These are phyloP conservation scores for Galeruca laticollis DNA, from an alignment of 2,888 invertebrate species.

Conservation along the genomic window DNA sequence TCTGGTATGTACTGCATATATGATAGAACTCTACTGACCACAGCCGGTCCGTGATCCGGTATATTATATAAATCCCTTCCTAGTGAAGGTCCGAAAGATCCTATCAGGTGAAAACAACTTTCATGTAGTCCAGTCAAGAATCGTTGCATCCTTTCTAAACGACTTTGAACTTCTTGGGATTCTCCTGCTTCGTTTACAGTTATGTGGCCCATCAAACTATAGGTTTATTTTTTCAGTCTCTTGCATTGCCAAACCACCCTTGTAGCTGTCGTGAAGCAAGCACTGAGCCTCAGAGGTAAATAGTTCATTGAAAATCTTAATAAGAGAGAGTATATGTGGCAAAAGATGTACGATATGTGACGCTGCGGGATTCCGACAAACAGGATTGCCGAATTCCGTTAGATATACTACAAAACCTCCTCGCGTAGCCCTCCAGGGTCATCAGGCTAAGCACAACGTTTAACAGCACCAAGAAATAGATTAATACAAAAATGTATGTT, in stretches of 20 bases:
- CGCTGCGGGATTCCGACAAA: slow-evolving; percentile 89
- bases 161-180: slow-evolving; percentile 66
- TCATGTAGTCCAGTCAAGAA: slow-evolving; percentile 85
- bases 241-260: slow-evolving; percentile 74
- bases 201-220: slow-evolving; percentile 70
- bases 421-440: slow-evolving; percentile 86
- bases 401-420: slow-evolving; percentile 83
- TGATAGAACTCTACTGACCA: slow-evolving; percentile 79
- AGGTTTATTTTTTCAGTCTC: slow-evolving; percentile 83
- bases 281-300: slow-evolving; percentile 78
- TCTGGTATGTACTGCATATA: slow-evolving; percentile 84
- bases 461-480: slow-evolving; percentile 85
- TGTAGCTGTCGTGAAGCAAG: slow-evolving; percentile 76
- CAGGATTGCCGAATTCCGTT: slow-evolving; percentile 81
- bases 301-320: slow-evolving; percentile 83
- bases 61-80: slow-evolving; percentile 88
- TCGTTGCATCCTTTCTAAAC: slow-evolving; percentile 84
- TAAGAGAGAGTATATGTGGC: slow-evolving; percentile 82
- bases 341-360: slow-evolving; percentile 85
- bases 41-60: slow-evolving; percentile 79
- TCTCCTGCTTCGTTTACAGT: slow-evolving; percentile 58
- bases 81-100: slow-evolving; percentile 82
- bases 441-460: slow-evolving; percentile 88
- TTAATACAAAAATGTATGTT: slow-evolving; percentile 80
- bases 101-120: slow-evolving; percentile 83